phyloP scores from a whole-genome alignment of 1,140 invertebrate genomes.

The Bactericera cockerelli region DNA sequence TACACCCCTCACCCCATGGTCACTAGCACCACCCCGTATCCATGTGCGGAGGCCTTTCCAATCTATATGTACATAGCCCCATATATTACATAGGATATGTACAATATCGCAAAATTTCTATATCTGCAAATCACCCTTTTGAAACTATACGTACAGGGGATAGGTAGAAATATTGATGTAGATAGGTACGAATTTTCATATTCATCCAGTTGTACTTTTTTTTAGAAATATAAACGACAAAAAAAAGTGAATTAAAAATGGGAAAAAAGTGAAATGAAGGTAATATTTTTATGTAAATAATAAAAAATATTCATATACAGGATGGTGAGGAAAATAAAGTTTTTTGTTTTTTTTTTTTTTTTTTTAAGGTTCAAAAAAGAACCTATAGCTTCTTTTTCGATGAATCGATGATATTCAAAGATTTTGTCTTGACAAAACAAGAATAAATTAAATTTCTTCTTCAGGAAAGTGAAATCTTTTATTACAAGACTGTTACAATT shows the following conservation, averaged over 20 bases:
- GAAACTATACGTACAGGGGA: not conserved
- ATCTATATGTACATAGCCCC: not conserved
- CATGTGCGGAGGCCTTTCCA: constrained; percentile 5
- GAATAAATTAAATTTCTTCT: no score
- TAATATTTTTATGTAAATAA: constrained; percentile 9
- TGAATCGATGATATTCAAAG: no score
- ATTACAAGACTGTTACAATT: no score
- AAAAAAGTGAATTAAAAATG: not conserved
- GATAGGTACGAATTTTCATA: no score
- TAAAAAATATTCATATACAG: not conserved
- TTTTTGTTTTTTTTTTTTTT: no score
- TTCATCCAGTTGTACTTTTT: not conserved
- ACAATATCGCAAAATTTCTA: constrained; percentile 3
- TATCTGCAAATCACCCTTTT: constrained; percentile 9
- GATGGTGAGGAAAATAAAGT: no score
- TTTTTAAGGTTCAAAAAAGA: no score
- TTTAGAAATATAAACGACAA: not conserved
- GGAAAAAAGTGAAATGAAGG: constrained; percentile 9
- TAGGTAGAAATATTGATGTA: no score
- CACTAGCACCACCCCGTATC: constrained; percentile 6
- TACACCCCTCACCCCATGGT: not conserved
- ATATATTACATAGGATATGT: no score
- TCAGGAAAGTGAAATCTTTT: no score
- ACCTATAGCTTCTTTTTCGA: no score
- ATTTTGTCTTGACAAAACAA: no score